Evolutionary conservation across 2,113 vertebrate species (phyloP), one percentile per base, ranked within the genome.

Genomic region (Gallinago paraguaiae): DNA sequence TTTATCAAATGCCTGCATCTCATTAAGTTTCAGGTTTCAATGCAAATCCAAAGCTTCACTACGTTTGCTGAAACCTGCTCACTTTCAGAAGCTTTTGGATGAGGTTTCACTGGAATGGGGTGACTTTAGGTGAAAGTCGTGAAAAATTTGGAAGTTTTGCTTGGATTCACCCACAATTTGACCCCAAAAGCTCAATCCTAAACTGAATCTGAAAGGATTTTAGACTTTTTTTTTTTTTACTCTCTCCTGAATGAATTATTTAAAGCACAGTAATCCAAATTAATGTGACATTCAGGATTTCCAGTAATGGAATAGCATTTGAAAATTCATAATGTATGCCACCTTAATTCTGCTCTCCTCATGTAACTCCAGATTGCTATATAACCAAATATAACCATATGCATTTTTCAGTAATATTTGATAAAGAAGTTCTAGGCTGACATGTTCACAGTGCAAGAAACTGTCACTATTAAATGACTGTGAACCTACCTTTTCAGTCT

Each of bases 391-490:
- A 68, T 16, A 86, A 89, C 51, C 51, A 35, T 20, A 28, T 13
- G 45, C 22, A 60, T 87, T 86, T 95, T 86, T 78, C 86, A 95
- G n/a, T 70, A 91, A 78, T 76, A 60, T 57, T 76, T 57, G 61
- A 91, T 75, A 83, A 86, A 8, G 10, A 75, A 84, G 33, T 82
- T 81, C 53, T 72, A 71, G 68, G 54, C 28, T 79, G 57, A 45
- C 69, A 28, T 60, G 65, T 60, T 71, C 65, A 75, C 61, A 68
- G 27, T 60, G 70, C 23, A 82, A 63, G 30, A 82, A 91, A 69
- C 67, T 31, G 25, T 63, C 87, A 45, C 45, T 64, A 30, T 53
- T 48, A 69, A 79, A 65, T 76, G 19, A 56, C 60, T 70, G 54
- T 2, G 9, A 53, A 78, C 65, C 43, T 63, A 7, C 24, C 33